Base-by-base conservation (phyloP, 2,888 invertebrate genomes). In the Orthosia gothica region DNA sequence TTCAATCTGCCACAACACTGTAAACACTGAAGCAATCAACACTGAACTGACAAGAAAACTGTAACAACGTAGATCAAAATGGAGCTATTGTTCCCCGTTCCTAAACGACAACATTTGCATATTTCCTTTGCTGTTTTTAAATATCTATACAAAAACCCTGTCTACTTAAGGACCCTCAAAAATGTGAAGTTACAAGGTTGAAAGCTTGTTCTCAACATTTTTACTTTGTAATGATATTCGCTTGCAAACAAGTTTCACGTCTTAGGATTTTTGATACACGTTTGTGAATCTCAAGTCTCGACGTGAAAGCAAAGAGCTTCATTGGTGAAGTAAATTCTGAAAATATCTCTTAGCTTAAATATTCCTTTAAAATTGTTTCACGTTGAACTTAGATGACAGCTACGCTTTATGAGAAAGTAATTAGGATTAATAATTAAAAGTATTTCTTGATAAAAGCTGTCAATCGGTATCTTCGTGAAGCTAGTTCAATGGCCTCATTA, bases 171-270 rank as follows among this genome's bases (percentile, higher is more conserved):
- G 32, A 59, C 63, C 52, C 72, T 80, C 74, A 65, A 70, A 72
- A 68, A 74, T 66, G 49, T 84, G 45, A 83, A 75, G 71, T 74
- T 58, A 58, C 54, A 66, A 68, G 62, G 64, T 72, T 76, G 71
- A 74, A 71, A 71, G 82, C 70, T 70, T 63, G 49, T 61, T 73
- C 61, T 70, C 50, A 55, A 79, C 57, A 70, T 84, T 81, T 84
- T 83, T 81, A 84, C 85, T 82, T 84, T 84, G 70, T 72, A 76
- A 74, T 72, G 66, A 70, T 76, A 73, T 75, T 81, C 59, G 69
- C 62, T 73, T 72, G 74, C 61, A 77, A 81, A 77, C 61, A 77
- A 83, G 69, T 70, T 80, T 70, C 64, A 52, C 50, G 61, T 68
- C 78, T 79, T 67, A 47, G 18, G 32, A 71, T 77, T 81, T 79